Evolutionary conservation across 2,888 invertebrate genomes (phyloP).

Genomic region (Lasioglossum villosulum): DNA sequence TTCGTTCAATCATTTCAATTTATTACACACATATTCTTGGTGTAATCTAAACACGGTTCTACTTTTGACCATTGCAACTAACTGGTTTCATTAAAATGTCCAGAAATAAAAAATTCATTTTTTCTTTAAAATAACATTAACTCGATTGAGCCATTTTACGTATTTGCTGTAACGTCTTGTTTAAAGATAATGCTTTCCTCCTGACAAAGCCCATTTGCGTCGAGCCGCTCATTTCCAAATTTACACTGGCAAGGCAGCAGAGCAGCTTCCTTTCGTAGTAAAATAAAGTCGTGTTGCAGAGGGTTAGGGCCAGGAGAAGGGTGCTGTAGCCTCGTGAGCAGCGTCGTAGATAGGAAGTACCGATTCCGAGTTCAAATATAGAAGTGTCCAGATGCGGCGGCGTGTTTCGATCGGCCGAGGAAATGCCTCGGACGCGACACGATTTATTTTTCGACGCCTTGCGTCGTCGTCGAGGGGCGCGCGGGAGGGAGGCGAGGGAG

Average conservation of each 20-base stretch:
- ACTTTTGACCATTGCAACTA: background rate
- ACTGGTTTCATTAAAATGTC: background rate
- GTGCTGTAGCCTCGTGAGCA: background rate
- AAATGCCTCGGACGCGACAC: conserved; percentile 50
- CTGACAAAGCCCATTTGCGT: background rate
- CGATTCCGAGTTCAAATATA: conserved; percentile 42
- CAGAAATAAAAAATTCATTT: background rate
- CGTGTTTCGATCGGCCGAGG: conserved; percentile 51
- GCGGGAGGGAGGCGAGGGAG: background rate
- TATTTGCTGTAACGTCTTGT: background rate
- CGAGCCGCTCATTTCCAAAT: background rate
- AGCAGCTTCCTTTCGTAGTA: background rate
- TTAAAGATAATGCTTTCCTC: background rate
- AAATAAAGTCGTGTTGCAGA: background rate
- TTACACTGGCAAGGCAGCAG: background rate
- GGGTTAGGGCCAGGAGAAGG: conserved; percentile 1
- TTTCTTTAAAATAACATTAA: background rate
- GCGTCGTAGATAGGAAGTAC: conserved; percentile 12
- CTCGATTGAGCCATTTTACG: background rate
- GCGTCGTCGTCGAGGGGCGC: background rate
- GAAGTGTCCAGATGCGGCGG: conserved; percentile 63
- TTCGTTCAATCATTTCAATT: no score
- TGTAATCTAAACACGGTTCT: background rate
- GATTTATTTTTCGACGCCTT: conserved; percentile 48
- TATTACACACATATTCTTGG: no score